Evolutionary conservation across 2,888 invertebrate genomes (phyloP).

Genomic region (Drosophila leonis): DNA sequence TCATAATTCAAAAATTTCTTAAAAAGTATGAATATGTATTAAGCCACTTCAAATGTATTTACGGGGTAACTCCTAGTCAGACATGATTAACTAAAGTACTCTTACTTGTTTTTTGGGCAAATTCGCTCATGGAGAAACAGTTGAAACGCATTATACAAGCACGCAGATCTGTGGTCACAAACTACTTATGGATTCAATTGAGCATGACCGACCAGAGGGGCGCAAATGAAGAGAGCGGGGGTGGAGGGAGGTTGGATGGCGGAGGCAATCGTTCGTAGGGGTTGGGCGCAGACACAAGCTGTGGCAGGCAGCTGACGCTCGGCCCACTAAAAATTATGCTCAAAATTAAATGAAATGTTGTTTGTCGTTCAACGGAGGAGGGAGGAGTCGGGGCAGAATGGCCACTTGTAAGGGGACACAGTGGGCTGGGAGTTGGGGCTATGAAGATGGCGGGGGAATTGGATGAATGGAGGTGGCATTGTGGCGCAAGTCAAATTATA

Average conservation of each 20-base stretch:
- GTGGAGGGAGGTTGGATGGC: conserved; percentile 8
- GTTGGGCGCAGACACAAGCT: conserved; percentile 35
- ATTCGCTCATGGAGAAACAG: conserved; percentile 75
- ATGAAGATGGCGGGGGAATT: not conserved
- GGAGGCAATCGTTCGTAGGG: not conserved
- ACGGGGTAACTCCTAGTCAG: conserved; percentile 9
- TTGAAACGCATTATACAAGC: conserved; percentile 76
- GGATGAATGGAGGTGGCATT: not conserved
- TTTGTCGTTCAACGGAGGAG: conserved; percentile 15
- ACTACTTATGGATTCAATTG: conserved; percentile 80
- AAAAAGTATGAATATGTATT: not conserved
- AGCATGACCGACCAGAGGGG: conserved; percentile 66
- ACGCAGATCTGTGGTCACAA: conserved; percentile 80
- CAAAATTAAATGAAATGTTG: conserved; percentile 74
- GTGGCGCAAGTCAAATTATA: conserved; percentile 66
- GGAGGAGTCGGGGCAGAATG: not conserved
- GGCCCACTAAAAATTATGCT: conserved; percentile 70
- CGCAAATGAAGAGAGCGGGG: conserved; percentile 34
- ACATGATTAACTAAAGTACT: not conserved
- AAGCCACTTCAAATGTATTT: not conserved
- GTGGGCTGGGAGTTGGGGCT: not conserved
- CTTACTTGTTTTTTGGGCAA: conserved; percentile 38
- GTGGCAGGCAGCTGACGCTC: conserved; percentile 70
- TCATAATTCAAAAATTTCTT: too few species aligned
- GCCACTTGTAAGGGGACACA: conserved; percentile 5